phyloP scores from a whole-genome alignment of 2,797 vertebrate species.

The Macropus fuliginosus region DNA sequence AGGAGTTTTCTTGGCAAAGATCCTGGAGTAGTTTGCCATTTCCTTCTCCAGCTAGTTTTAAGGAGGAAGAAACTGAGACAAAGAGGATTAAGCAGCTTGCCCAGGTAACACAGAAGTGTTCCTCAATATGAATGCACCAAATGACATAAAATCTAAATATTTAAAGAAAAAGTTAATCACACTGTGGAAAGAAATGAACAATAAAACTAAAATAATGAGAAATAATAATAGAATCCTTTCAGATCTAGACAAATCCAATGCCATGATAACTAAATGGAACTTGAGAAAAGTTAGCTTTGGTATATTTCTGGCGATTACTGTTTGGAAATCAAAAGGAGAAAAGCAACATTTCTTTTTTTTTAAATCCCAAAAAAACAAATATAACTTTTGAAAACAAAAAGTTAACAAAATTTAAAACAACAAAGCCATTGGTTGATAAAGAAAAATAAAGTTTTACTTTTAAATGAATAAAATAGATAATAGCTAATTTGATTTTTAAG shows the following conservation, averaged over 20 bases:
- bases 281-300: not conserved
- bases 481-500: not conserved
- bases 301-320: not conserved
- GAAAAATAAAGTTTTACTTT: not conserved
- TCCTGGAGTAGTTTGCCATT: not conserved
- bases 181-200: not conserved
- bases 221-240: not conserved
- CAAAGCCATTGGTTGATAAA: not conserved
- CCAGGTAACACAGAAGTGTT: not conserved
- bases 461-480: not conserved
- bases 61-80: not conserved
- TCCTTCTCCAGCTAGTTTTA: not conserved
- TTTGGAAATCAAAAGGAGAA: not conserved
- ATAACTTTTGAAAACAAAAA: not conserved
- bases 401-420: not conserved
- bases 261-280: not conserved
- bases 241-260: not conserved
- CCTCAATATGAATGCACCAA: not conserved
- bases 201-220: not conserved
- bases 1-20: not conserved
- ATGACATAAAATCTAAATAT: not conserved
- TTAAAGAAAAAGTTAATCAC: not conserved
- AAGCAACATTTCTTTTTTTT: not conserved
- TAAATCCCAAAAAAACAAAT: not conserved
- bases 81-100: no score